Base-by-base conservation (phyloP, 2,797 vertebrate genomes). In the Helostoma temminkii region DNA sequence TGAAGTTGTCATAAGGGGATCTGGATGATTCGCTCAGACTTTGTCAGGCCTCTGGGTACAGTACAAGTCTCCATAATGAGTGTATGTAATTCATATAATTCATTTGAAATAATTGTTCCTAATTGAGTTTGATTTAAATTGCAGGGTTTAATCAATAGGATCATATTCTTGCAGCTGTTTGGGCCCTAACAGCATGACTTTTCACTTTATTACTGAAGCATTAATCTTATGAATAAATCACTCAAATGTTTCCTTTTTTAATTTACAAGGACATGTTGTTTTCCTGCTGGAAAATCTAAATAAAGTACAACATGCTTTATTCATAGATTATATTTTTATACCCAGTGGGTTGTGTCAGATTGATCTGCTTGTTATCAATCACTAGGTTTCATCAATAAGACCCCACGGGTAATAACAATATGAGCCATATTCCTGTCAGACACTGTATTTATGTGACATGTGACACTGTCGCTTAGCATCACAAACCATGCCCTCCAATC, bases 391-490 rank as follows among this genome's bases (percentile, higher is more conserved):
- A 66, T 75, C 81, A 72, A 74, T 79, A 54, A 55, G 41, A 10
- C 28, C 54, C 1, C 9, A 25, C 1, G 9, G 55, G 63, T 62
- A 56, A 52, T 16, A 56, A 57, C 62, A 79, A 66, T 53, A 55
- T 2, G 6, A 52, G 36, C 26, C 28, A 4, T 30, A 53, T 74
- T 54, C 28, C 60, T 50, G 68, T 84, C 70, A 68, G 71, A 49
- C 18, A 16, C 43, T 56, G 41, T 47, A 67, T 83, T 66, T 60
- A 66, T 63, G 41, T 74, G 83, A 78, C 77, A 78, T 70, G 75
- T 83, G 81, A 83, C 82, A 66, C 43, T 0, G 18, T 81, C 69
- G 80, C 59, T 84, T 76, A 66, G 82, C 73, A 77, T 87, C 71
- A 81, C 66, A 67, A 62, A 76, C 74, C 41, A 21, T 75, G 28